phyloP scores from a whole-genome alignment of 2,113 vertebrate species.

The Camelus bactrianus region DNA sequence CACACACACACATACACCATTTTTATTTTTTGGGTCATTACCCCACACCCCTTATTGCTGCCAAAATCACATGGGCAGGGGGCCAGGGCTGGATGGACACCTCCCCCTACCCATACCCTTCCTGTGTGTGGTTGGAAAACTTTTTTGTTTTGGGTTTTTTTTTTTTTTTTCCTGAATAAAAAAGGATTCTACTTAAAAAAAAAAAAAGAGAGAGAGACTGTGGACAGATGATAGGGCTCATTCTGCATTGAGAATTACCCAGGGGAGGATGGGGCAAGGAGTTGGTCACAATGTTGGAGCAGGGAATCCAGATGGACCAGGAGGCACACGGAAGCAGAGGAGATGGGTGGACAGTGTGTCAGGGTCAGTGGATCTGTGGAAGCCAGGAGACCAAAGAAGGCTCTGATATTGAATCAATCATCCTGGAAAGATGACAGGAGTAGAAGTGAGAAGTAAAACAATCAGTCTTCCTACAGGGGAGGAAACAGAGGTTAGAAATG shows the following conservation, averaged over 20 bases:
- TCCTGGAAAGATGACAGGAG: background rate
- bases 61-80: too few relatives aligned
- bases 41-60: too few relatives aligned
- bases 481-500: background rate
- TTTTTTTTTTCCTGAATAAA: too few relatives aligned
- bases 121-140: too few relatives aligned
- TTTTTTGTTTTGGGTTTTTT: too few relatives aligned
- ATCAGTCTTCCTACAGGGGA: background rate
- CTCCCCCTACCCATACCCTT: too few relatives aligned
- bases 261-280: background rate
- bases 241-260: background rate
- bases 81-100: too few relatives aligned
- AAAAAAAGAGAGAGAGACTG: background rate
- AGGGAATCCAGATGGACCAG: background rate
- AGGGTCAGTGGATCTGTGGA: background rate
- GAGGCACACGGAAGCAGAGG: background rate
- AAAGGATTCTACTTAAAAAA: too few relatives aligned
- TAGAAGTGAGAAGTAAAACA: background rate
- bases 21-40: too few relatives aligned
- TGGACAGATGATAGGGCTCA: background rate
- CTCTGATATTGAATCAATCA: background rate
- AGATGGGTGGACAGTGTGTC: background rate
- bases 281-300: background rate
- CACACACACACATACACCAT: too few relatives aligned
- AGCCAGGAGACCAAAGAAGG: background rate